phyloP scores from a whole-genome alignment of 2,888 invertebrate genomes.

The Eledona agricola region DNA sequence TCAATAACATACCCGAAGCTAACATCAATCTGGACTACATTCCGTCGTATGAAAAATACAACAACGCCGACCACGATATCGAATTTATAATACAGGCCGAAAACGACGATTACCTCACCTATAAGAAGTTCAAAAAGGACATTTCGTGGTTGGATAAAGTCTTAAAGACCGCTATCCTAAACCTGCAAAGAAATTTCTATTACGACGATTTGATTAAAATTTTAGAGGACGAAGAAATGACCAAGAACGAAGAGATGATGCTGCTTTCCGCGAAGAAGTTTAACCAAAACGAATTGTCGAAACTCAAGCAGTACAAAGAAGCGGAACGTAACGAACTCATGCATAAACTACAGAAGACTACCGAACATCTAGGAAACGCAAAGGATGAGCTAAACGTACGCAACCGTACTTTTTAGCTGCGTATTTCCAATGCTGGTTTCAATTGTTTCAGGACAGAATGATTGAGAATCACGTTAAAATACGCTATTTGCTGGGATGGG shows the following conservation, averaged over 20 bases:
- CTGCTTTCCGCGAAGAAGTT: constrained; percentile 27
- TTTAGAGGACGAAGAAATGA: constrained; percentile 35
- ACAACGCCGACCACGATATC: constrained; percentile 36
- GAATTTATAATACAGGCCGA: constrained; percentile 35
- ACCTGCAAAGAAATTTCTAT: constrained; percentile 30
- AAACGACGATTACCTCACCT: constrained; percentile 18
- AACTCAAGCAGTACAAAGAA: constrained; percentile 40
- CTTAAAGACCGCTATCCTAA: constrained; percentile 29
- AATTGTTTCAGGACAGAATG: constrained; percentile 50
- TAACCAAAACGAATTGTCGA: constrained; percentile 38
- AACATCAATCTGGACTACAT: constrained; percentile 15
- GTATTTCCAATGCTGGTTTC: not conserved
- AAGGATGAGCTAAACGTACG: constrained; percentile 53
- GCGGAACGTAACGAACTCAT: constrained; percentile 45
- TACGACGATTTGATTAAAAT: constrained; percentile 38
- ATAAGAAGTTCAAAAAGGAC: constrained; percentile 45
- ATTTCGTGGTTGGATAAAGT: constrained; percentile 40
- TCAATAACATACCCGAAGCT: not conserved
- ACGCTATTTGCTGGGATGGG: constrained; percentile 54
- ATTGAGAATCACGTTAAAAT: constrained; percentile 52
- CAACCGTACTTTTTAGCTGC: constrained; percentile 15
- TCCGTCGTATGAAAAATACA: constrained; percentile 32
- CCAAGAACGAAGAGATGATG: constrained; percentile 32
- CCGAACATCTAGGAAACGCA: constrained; percentile 44
- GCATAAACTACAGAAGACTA: constrained; percentile 41